These are phyloP conservation scores for Sebastes taczanowskii DNA, from an alignment of 2,797 vertebrate genomes.

Conservation along the genomic window DNA sequence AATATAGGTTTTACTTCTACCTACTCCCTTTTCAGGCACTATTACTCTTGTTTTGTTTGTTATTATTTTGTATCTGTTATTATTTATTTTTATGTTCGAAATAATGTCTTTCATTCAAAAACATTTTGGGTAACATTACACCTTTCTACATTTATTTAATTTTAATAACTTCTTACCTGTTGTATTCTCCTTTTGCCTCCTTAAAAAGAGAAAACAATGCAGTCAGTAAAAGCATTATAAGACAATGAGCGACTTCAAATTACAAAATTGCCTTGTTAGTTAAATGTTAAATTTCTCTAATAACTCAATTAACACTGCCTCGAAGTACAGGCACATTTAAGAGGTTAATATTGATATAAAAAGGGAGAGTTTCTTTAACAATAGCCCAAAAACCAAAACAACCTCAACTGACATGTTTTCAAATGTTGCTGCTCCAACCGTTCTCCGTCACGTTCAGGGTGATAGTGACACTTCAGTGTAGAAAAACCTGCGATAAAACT, in stretches of 20 bases:
- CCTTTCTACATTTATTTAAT: not conserved
- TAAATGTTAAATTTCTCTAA: not conserved
- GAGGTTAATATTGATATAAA: not conserved
- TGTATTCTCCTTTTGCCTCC: conserved; percentile 94
- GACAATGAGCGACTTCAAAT: not conserved
- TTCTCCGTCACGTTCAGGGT: conserved; percentile 37
- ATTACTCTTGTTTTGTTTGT: too few species aligned
- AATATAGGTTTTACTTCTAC: too few species aligned
- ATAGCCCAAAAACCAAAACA: not conserved
- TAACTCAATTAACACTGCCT: not conserved
- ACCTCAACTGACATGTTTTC: conserved; percentile 46
- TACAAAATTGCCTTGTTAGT: not conserved
- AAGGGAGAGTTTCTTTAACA: not conserved
- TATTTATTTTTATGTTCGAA: too few species aligned
- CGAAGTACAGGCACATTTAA: not conserved
- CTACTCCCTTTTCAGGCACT: too few species aligned
- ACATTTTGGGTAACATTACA: not conserved
- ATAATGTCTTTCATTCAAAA: too few species aligned
- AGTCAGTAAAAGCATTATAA: conserved; percentile 6
- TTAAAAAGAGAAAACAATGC: conserved; percentile 69
- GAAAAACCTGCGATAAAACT: conserved; percentile 39
- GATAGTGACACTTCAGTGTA: conserved; percentile 12
- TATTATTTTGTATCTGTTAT: too few species aligned
- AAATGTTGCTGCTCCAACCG: conserved; percentile 38
- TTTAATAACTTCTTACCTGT: conserved; percentile 72